Evolutionary conservation across 2,888 invertebrate species (phyloP).

Genomic region (Cheilosia soror): DNA sequence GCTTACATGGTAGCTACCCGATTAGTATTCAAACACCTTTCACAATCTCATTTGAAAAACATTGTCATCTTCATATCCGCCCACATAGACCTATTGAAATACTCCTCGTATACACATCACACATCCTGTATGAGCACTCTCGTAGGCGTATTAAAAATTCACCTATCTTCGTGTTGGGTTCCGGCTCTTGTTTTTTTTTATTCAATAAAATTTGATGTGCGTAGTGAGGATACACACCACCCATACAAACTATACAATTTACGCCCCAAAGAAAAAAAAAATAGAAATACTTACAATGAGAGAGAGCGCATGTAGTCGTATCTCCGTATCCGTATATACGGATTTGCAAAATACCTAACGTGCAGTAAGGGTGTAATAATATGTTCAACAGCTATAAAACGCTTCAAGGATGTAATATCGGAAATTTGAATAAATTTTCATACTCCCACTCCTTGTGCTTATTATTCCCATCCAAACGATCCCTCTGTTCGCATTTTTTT

Average conservation of each 20-base stretch:
- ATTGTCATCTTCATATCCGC: constrained; percentile 66
- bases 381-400: constrained; percentile 76
- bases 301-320: background rate
- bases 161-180: constrained; percentile 45
- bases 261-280: constrained; percentile 5
- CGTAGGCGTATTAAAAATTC: constrained; percentile 68
- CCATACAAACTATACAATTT: constrained; percentile 23
- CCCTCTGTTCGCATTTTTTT: constrained; percentile 11
- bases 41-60: constrained; percentile 73
- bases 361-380: constrained; percentile 72
- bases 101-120: constrained; percentile 5
- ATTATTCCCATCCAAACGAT: background rate
- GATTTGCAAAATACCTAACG: constrained; percentile 52
- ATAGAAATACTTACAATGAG: constrained; percentile 33
- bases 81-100: constrained; percentile 32
- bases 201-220: constrained; percentile 69
- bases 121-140: constrained; percentile 33
- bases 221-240: constrained; percentile 38
- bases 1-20: constrained; percentile 34
- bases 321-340: constrained; percentile 35
- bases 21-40: constrained; percentile 57
- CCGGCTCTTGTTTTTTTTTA: constrained; percentile 33
- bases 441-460: constrained; percentile 29
- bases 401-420: constrained; percentile 76
- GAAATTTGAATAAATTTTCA: constrained; percentile 76